Percentiles rank a stretch among this genome's conserved stretches.
Conservation (phyloP, 2,113 vertebrate genomes). For the Hypanus sabinus region DNA sequence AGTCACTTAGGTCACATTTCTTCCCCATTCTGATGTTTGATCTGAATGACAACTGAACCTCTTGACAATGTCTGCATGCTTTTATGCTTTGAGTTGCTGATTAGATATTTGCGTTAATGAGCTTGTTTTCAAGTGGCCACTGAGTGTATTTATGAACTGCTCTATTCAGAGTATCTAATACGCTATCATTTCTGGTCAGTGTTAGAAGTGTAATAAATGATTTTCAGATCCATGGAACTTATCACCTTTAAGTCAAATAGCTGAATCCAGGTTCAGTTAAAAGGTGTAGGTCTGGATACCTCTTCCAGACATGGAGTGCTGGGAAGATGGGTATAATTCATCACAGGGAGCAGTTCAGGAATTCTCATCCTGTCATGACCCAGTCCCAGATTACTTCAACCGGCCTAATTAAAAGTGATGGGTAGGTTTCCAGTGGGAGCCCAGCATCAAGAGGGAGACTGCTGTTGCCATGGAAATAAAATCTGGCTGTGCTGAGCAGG, state of each 20-base stretch:
- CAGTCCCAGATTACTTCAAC: not conserved
- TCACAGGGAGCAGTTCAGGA: not conserved
- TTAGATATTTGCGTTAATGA: too few species aligned
- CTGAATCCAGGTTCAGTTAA: not conserved
- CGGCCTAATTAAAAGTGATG: conserved; percentile 16
- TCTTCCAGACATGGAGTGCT: not conserved
- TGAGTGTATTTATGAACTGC: not conserved
- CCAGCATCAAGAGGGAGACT: not conserved
- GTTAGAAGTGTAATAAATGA: not conserved
- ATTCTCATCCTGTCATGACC: not conserved
- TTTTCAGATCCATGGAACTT: not conserved
- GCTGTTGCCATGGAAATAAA: not conserved
- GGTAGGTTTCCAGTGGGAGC: conserved; percentile 20
- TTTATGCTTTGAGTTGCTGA: too few species aligned
- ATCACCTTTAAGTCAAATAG: not conserved
- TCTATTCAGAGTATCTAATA: not conserved
- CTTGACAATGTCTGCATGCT: too few species aligned
- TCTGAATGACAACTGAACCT: too few species aligned
- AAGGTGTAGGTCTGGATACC: not conserved
- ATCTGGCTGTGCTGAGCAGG: not conserved
- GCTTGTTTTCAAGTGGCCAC: too few species aligned
- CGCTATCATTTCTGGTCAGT: not conserved
- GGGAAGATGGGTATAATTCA: not conserved
- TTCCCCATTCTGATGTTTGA: too few species aligned
- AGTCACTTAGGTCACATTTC: too few species aligned